Percentiles rank a stretch among this genome's conserved stretches.
phyloP scores from a whole-genome alignment of 2,888 invertebrate genomes.

The Embidobia sp. region DNA sequence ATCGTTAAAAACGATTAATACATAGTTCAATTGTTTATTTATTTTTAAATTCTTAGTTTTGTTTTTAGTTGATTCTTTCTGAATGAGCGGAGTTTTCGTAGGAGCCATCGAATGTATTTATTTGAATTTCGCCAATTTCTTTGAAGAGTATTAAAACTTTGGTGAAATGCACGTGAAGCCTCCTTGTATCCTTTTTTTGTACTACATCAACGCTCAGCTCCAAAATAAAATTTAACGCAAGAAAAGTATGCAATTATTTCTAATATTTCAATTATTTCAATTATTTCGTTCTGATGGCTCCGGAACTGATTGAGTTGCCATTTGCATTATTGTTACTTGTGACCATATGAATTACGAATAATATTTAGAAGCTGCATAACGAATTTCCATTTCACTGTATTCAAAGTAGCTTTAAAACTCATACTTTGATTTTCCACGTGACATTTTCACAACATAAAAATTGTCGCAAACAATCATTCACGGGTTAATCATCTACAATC shows the following conservation, averaged over 20 bases:
- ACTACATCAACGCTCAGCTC: conserved; percentile 17
- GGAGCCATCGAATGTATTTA: too few species aligned
- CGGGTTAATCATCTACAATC: conserved; percentile 3
- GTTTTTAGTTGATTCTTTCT: too few species aligned
- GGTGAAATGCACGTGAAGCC: conserved; percentile 14
- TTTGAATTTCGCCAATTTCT: too few species aligned
- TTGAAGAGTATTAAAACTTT: too few species aligned
- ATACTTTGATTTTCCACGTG: conserved; percentile 36
- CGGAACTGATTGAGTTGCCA: conserved; percentile 71
- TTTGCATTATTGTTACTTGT: conserved; percentile 71
- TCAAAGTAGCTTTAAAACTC: conserved; percentile 55
- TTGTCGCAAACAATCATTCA: background rate
- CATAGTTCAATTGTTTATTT: too few species aligned
- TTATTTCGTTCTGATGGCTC: conserved; percentile 69
- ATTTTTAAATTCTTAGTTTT: too few species aligned
- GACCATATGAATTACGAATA: conserved; percentile 70
- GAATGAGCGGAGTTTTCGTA: too few species aligned
- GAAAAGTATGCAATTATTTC: conserved; percentile 67
- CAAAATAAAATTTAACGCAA: conserved; percentile 58
- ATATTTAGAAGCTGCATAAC: conserved; percentile 53
- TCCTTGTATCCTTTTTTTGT: conserved; percentile 28
- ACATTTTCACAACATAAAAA: conserved; percentile 7
- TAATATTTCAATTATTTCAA: too few species aligned
- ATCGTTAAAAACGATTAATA: too few species aligned
- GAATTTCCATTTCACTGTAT: conserved; percentile 31